A percentile compares a stretch with the other conserved stretches of the same genome.
Evolutionary conservation across 1,140 invertebrate genomes (phyloP).

Genomic region (Drosophila lowei): DNA sequence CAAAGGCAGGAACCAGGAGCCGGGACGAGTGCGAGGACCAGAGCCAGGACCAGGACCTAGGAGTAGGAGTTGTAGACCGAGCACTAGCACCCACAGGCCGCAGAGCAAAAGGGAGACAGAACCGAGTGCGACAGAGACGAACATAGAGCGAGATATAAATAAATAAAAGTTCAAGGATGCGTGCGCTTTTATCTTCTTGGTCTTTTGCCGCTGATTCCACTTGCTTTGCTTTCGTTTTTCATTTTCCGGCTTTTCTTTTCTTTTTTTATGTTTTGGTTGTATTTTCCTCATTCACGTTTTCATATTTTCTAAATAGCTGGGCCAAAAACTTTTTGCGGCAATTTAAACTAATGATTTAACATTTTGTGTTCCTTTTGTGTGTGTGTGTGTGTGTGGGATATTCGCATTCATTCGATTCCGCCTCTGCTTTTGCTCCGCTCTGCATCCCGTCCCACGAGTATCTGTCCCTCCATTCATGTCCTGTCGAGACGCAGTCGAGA

Average conservation of each 20-base stretch:
- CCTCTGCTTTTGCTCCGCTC: background rate
- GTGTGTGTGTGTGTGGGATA: constrained; percentile 59
- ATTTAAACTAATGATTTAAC: constrained; percentile 81
- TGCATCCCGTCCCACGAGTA: background rate
- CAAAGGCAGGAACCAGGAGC: constrained; percentile 38
- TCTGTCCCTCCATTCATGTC: constrained; percentile 44
- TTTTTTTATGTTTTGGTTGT: constrained; percentile 10
- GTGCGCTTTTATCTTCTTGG: constrained; percentile 76
- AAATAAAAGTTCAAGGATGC: constrained; percentile 82
- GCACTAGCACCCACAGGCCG: constrained; percentile 5
- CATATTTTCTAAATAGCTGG: constrained; percentile 75
- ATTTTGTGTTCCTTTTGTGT: constrained; percentile 57
- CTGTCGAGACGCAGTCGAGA: constrained; percentile 35
- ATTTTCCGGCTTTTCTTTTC: constrained; percentile 25
- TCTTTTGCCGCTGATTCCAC: constrained; percentile 65
- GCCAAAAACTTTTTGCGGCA: constrained; percentile 73
- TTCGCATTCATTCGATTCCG: constrained; percentile 60
- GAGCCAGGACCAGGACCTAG: background rate
- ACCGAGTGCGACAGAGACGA: constrained; percentile 17
- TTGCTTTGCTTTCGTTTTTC: constrained; percentile 69
- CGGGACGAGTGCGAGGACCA: constrained; percentile 13
- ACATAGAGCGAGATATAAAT: constrained; percentile 65
- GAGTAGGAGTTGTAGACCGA: background rate
- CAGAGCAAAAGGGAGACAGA: constrained; percentile 1
- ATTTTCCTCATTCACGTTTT: constrained; percentile 65